Evolutionary conservation across 2,113 vertebrate species (phyloP), one percentile per base, ranked within the genome.

Genomic region (Cnemophilus loriae): DNA sequence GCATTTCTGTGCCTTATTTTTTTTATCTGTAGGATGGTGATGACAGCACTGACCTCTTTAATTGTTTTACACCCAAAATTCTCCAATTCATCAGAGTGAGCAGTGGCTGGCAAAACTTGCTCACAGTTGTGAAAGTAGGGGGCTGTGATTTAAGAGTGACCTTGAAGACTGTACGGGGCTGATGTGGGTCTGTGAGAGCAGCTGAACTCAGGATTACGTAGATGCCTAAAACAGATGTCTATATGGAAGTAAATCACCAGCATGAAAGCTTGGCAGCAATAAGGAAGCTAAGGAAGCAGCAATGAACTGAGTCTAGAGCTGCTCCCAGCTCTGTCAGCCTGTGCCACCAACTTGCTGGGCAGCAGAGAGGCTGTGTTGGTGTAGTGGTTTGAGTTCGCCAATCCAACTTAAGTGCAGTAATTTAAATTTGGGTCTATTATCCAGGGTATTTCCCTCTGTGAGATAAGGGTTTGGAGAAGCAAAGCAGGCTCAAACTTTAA

Each of bases 291-390:
- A 33, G 32, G 55, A 80, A 81, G 21, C 9, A 42, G 10, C 35
- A 49, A 75, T 16, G 39, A 46, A 13, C 7, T 21, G 44, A 57
- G 20, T 10, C 49, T 49, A 33, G 52, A 68, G 52, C 12, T 70
- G 50, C 22, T 57, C 13, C 23, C 28, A 28, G 10, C 8, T 65
- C 56, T 21, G 14, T n/a, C 61, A 56, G 8, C 15, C 46, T 24
- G 20, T 14, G 39, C 23, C 30, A 4, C 41, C 56, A 55, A 15
- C 56, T 67, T 0, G 0, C 30, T 35, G 35, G 12, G 56, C 28
- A 75, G 3, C 3, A 28, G 22, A 67, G 26, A 23, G 12, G 9
- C 21, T 55, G 19, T 2, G 2, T 28, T 27, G n/a, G n/a, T n/a
- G n/a, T n/a, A n/a, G n/a, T n/a, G n/a, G n/a, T n/a, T n/a, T n/a